These are phyloP conservation scores for Dioctria linearis DNA, from an alignment of 2,888 invertebrate genomes.

Conservation along the genomic window DNA sequence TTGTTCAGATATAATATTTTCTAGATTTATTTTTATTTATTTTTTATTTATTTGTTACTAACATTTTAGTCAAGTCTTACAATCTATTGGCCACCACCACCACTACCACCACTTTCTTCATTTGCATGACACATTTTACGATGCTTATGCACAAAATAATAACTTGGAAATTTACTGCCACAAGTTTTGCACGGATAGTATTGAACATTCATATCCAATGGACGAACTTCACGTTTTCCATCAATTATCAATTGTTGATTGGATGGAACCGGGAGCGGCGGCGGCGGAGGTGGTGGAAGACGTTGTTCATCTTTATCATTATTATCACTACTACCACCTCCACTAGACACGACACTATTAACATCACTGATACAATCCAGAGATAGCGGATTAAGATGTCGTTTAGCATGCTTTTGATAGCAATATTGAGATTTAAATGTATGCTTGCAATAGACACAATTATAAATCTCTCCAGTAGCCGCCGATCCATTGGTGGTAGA, in stretches of 20 bases:
- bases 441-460: slow-evolving; percentile 83
- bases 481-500: slow-evolving; percentile 49
- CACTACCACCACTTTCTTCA: slow-evolving; percentile 66
- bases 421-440: slow-evolving; percentile 89
- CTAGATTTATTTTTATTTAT: too few species aligned
- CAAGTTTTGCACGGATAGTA: slow-evolving; percentile 96
- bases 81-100: slow-evolving; percentile 62
- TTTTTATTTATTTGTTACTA: too few species aligned
- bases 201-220: slow-evolving; percentile 85
- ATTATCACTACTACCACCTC: slow-evolving; percentile 39
- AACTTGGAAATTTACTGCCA: slow-evolving; percentile 92
- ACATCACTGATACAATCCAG: slow-evolving; percentile 63
- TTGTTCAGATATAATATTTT: too few species aligned
- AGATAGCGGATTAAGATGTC: slow-evolving; percentile 78
- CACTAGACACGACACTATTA: neutral
- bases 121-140: slow-evolving; percentile 86
- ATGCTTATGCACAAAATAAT: slow-evolving; percentile 95
- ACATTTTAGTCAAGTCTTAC: too few species aligned
- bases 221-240: slow-evolving; percentile 75
- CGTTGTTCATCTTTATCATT: slow-evolving; percentile 60
- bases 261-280: too few species aligned
- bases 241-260: slow-evolving; percentile 54
- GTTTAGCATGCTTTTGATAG: slow-evolving; percentile 84
- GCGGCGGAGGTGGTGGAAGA: slow-evolving; percentile 61
- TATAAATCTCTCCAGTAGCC: slow-evolving; percentile 72